Base-by-base conservation (phyloP, 2,797 vertebrate species). In the Sylvia borin region DNA sequence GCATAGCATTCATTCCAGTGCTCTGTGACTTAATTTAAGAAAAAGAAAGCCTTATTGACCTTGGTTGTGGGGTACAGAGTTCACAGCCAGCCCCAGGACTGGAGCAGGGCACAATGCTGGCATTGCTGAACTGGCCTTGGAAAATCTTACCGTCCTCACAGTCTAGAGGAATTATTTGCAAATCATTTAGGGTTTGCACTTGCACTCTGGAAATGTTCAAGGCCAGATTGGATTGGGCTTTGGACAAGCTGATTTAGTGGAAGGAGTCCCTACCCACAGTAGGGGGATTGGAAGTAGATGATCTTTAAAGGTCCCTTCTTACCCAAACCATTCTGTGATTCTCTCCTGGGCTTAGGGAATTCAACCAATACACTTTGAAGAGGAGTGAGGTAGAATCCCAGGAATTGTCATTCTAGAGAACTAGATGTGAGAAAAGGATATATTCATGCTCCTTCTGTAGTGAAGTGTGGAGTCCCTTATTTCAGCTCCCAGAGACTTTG, bases 31-130 rank as follows among this genome's bases (percentile, higher is more conserved):
- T 64, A 22, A n/a, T 67, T 82, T 95, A 40, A 66, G 93, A 93
- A 95, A 89, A 86, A 78, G 36, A 90, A 95, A 88, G 90, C 95
- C 93, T 68, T 88, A 92, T 93, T 96, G 92, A 96, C 92, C 79
- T 40, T 62, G 78, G 72, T 60, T 94, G 31, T 17, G 45, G 82
- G 60, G 15, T 88, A 32, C 5, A 29, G 73, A 96, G 91, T 77
- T 97, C 80, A 97, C 57, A 62, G 93, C 68, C 66, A 95, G 94
- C 88, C 88, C n/a, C 61, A 38, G 88, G 84, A 77, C 92, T 91
- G 27, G 24, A 94, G 55, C 27, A 4, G 4, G 75, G 72, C 93
- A 97, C 93, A 97, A 64, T 71, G 93, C 62, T 13, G 51, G 78
- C 84, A 92, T 94, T 97, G 72, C 61, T 95, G 83, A 95, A 40